phyloP scores from a whole-genome alignment of 2,888 invertebrate genomes.

The Mythimna lalbum region DNA sequence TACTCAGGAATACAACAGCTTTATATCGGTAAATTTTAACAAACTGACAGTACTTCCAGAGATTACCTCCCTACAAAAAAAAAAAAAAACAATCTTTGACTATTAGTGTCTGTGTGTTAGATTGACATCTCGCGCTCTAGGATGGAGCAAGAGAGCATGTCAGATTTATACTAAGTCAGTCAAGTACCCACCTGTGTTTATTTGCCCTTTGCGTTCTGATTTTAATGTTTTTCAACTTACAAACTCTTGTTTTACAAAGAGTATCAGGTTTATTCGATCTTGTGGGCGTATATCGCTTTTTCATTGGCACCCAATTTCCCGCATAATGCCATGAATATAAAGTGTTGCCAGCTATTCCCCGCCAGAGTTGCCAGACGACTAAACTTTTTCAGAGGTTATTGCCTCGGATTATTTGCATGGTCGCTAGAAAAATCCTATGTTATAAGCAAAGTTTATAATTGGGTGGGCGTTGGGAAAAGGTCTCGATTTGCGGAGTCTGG shows the following conservation, averaged over 20 bases:
- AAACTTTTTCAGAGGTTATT: constrained; percentile 38
- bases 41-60: no score
- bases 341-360: constrained; percentile 52
- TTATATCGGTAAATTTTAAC: no score
- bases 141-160: no score
- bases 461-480: background rate
- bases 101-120: no score
- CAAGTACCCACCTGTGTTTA: no score
- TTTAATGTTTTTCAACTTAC: background rate
- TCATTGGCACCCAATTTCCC: constrained; percentile 80
- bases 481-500: background rate
- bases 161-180: no score
- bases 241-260: constrained; percentile 31
- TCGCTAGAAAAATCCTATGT: constrained; percentile 16
- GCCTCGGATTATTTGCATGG: constrained; percentile 11
- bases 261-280: constrained; percentile 71
- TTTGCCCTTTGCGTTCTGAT: no score
- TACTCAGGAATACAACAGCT: no score
- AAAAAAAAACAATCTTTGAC: no score
- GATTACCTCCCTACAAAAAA: no score
- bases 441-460: constrained; percentile 31
- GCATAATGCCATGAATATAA: constrained; percentile 75
- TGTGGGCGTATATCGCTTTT: constrained; percentile 77
- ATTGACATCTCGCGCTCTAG: no score
- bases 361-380: constrained; percentile 43